These are phyloP conservation scores for Drosophila funebris DNA, from an alignment of 1,140 invertebrate species.

Conservation along the genomic window DNA sequence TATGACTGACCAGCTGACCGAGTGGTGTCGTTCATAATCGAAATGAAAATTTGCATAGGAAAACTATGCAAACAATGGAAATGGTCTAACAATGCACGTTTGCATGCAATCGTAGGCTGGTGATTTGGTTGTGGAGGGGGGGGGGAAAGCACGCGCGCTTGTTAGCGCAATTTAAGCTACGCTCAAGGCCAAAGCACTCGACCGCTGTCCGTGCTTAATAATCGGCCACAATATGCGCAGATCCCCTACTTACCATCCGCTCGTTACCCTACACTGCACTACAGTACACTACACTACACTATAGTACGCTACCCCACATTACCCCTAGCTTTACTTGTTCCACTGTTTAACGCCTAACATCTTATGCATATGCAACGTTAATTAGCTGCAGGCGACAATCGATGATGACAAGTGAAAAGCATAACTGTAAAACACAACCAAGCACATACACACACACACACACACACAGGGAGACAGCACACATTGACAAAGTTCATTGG, in stretches of 20 bases:
- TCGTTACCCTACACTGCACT: background rate
- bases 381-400: slow-evolving; percentile 38
- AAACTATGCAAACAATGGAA: background rate
- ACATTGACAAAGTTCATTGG: slow-evolving; percentile 7
- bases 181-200: slow-evolving; percentile 44
- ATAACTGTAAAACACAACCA: slow-evolving; percentile 27
- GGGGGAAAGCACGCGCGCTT: slow-evolving; percentile 45
- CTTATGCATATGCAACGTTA: slow-evolving; percentile 33
- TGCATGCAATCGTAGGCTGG: no score
- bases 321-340: background rate
- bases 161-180: slow-evolving; percentile 69
- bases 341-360: slow-evolving; percentile 2
- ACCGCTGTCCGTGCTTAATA: slow-evolving; percentile 39
- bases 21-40: background rate
- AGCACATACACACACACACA: background rate
- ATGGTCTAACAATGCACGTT: background rate
- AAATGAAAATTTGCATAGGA: background rate
- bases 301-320: background rate
- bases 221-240: slow-evolving; percentile 33
- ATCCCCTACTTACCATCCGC: background rate
- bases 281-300: background rate
- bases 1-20: slow-evolving; percentile 37
- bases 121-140: background rate
- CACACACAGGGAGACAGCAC: background rate
- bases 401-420: slow-evolving; percentile 31